A percentile compares a stretch with the other conserved stretches of the same genome.
Conservation (phyloP, 2,797 vertebrate species). For the Halcyon smyrnensis region DNA sequence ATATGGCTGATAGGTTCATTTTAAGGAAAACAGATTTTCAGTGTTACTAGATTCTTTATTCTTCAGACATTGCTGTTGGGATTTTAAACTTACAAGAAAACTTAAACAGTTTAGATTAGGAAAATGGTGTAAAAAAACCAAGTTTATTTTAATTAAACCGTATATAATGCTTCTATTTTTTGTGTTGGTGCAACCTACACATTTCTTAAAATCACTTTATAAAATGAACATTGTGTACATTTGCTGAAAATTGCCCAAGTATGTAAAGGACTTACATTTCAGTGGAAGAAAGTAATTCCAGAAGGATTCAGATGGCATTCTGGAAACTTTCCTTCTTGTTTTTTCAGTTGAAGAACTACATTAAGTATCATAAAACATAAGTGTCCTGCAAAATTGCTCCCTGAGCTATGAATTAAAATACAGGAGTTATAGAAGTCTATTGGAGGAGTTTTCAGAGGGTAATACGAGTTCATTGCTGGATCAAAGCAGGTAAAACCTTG, state of each 20-base stretch:
- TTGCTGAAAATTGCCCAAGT: background rate
- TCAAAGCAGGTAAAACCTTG: constrained; percentile 10
- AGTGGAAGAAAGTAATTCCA: background rate
- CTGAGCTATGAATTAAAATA: background rate
- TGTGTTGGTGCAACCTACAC: background rate
- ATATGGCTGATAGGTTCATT: background rate
- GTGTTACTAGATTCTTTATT: background rate
- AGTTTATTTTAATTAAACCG: background rate
- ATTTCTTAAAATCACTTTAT: background rate
- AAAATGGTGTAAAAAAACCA: background rate
- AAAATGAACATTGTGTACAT: background rate
- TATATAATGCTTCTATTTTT: background rate
- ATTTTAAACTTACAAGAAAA: background rate
- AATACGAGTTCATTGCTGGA: background rate
- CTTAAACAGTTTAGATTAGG: background rate
- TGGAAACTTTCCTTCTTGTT: background rate
- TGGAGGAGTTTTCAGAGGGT: background rate
- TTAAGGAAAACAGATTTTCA: background rate
- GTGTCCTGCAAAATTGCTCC: background rate
- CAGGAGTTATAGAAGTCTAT: background rate
- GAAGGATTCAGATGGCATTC: background rate
- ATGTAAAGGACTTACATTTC: background rate
- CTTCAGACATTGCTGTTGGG: background rate
- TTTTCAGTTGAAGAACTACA: background rate
- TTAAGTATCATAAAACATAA: background rate